Conservation (phyloP, 2,888 invertebrate genomes). For the Fragum whitleyi region DNA sequence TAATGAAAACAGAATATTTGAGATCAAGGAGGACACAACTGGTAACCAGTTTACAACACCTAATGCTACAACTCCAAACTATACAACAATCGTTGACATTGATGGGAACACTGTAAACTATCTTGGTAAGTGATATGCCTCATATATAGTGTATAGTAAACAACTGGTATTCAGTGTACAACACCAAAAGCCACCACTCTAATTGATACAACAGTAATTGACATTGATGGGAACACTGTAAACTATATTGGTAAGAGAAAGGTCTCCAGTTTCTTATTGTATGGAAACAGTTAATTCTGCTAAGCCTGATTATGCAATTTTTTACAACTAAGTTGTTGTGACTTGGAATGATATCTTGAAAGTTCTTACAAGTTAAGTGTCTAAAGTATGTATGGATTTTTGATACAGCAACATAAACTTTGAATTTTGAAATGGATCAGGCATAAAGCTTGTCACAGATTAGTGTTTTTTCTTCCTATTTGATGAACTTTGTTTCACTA, state of each 20-base stretch:
- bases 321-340: no score
- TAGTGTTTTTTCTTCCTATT: no score
- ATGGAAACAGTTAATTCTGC: no score
- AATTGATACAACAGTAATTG: conserved; percentile 51
- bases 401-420: no score
- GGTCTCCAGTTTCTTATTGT: no score
- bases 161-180: conserved; percentile 66
- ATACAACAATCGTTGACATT: conserved; percentile 53
- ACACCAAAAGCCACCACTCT: conserved; percentile 60
- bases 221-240: conserved; percentile 54
- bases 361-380: no score
- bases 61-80: conserved; percentile 51
- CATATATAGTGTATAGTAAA: conserved; percentile 47
- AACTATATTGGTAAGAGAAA: conserved; percentile 49
- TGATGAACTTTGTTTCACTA: no score
- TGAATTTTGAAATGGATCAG: no score
- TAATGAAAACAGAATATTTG: conserved; percentile 76
- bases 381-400: no score
- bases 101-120: conserved; percentile 55
- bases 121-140: conserved; percentile 40
- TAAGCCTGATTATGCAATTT: no score
- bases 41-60: conserved; percentile 69
- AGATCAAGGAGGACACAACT: conserved; percentile 70
- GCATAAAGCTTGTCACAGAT: no score
- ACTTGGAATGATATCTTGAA: no score